A percentile compares a stretch with the other conserved stretches of the same genome.
These are phyloP conservation scores for Parauchenoglanis ngamensis DNA, from an alignment of 2,797 vertebrate genomes.

Conservation along the genomic window DNA sequence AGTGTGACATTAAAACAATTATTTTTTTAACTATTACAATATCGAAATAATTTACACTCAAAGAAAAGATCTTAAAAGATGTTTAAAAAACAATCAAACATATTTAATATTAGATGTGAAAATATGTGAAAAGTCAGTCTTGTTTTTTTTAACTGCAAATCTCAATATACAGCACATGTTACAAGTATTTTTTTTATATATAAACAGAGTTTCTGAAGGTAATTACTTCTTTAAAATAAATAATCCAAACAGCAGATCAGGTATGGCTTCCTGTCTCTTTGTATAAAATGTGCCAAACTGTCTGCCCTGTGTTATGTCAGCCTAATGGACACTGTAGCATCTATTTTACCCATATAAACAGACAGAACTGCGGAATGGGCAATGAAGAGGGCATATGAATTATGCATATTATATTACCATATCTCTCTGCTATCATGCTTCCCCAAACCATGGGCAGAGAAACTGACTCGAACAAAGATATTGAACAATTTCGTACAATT, in stretches of 20 bases:
- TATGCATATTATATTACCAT: conserved; percentile 89
- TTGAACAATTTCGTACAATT: conserved; percentile 94
- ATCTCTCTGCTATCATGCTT: conserved; percentile 77
- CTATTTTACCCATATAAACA: conserved; percentile 88
- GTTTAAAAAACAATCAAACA: not conserved
- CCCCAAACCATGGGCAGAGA: conserved; percentile 78
- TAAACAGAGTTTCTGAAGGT: not conserved
- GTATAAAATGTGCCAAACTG: conserved; percentile 74
- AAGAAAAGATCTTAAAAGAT: not conserved
- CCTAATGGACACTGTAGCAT: conserved; percentile 83
- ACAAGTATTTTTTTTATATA: not conserved
- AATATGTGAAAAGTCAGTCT: too few relatives aligned
- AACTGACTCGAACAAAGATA: conserved; percentile 87
- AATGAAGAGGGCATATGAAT: conserved; percentile 86
- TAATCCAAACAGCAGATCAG: conserved; percentile 2
- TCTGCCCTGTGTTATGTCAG: conserved; percentile 78
- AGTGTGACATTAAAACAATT: not conserved
- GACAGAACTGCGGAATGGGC: conserved; percentile 81
- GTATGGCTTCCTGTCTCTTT: conserved; percentile 67
- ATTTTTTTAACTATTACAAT: not conserved
- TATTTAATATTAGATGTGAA: not conserved
- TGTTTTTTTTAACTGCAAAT: not conserved
- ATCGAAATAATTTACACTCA: not conserved
- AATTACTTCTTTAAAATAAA: conserved; percentile 27
- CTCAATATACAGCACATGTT: not conserved